Evolutionary conservation across 2,888 invertebrate genomes (phyloP).

Genomic region (Thecophora atra): DNA sequence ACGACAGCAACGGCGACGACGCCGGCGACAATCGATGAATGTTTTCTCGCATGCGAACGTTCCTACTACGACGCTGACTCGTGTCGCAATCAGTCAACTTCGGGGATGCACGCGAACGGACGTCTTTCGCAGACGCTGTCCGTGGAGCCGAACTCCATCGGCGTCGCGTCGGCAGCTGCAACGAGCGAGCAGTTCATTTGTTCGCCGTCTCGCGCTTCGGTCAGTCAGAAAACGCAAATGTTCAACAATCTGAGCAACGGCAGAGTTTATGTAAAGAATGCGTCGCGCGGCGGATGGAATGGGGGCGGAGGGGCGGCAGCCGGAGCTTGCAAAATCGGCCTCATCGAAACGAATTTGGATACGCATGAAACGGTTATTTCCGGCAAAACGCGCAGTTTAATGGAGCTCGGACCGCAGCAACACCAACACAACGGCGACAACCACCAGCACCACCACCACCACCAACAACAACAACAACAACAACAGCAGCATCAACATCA

Average conservation of each 20-base stretch:
- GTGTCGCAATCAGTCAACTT: slow-evolving; percentile 58
- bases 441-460: too few relatives aligned
- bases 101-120: slow-evolving; percentile 57
- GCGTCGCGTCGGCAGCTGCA: too few relatives aligned
- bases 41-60: slow-evolving; percentile 56
- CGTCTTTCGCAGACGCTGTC: slow-evolving; percentile 37
- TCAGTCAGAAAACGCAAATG: slow-evolving; percentile 57
- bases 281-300: slow-evolving; percentile 9
- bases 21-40: slow-evolving; percentile 47
- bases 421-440: too few relatives aligned
- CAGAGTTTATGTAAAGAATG: slow-evolving; percentile 41
- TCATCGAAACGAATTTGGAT: slow-evolving; percentile 92
- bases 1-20: slow-evolving; percentile 48
- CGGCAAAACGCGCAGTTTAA: slow-evolving; percentile 74
- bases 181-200: too few relatives aligned
- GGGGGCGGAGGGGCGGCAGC: slow-evolving; percentile 43
- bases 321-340: slow-evolving; percentile 69
- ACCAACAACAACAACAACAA: too few relatives aligned
- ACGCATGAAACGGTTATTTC: slow-evolving; percentile 74
- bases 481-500: slow-evolving; percentile 59
- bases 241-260: slow-evolving; percentile 52
- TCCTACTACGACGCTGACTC: slow-evolving; percentile 49
- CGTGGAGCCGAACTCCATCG: slow-evolving; percentile 11
- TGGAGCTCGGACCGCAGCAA: slow-evolving; percentile 70
- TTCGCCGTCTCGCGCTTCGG: slow-evolving; percentile 53